Evolutionary conservation across 1,140 invertebrate species (phyloP).

Genomic region (Venturia canescens): DNA sequence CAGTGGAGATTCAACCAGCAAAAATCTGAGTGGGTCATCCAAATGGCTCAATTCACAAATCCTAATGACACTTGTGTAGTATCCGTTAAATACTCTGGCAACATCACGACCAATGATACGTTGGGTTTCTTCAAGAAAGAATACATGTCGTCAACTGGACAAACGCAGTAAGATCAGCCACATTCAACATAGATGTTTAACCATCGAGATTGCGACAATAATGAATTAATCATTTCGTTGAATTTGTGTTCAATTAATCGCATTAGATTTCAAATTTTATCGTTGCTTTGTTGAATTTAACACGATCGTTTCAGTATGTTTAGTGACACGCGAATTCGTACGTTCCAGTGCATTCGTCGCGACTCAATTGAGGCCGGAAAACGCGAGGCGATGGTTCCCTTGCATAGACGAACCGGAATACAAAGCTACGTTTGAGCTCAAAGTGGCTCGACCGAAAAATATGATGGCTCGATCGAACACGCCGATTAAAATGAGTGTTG

Average conservation of each 20-base stretch:
- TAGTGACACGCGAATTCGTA: constrained; percentile 32
- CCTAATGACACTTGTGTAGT: constrained; percentile 76
- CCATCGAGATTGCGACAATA: too few relatives aligned
- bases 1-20: constrained; percentile 73
- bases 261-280: too few relatives aligned
- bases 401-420: constrained; percentile 94
- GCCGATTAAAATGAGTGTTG: constrained; percentile 76
- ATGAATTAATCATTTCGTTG: too few relatives aligned
- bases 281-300: background rate
- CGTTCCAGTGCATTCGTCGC: constrained; percentile 80
- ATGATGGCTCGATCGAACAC: constrained; percentile 82
- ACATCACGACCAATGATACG: constrained; percentile 77
- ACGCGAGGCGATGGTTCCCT: constrained; percentile 91
- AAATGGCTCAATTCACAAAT: constrained; percentile 78
- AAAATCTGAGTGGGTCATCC: constrained; percentile 78
- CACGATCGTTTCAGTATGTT: background rate
- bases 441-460: constrained; percentile 79
- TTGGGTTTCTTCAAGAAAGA: constrained; percentile 81
- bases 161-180: constrained; percentile 72
- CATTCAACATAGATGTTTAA: too few relatives aligned
- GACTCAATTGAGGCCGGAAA: constrained; percentile 88
- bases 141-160: constrained; percentile 76
- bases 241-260: too few relatives aligned
- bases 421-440: constrained; percentile 85
- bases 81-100: constrained; percentile 79